These are phyloP conservation scores for Leptopilina boulardi DNA, from an alignment of 1,140 invertebrate genomes.

Conservation along the genomic window DNA sequence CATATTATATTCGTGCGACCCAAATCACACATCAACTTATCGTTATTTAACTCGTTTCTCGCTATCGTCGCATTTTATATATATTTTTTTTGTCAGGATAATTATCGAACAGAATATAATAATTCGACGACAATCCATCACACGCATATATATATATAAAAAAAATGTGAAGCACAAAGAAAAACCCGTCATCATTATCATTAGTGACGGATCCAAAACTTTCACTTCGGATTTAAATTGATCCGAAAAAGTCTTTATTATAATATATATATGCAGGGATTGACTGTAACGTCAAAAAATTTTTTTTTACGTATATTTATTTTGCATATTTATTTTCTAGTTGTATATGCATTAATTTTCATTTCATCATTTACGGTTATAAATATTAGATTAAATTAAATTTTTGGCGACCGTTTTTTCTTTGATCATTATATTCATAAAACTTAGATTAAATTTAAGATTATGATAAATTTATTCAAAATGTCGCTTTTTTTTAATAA, in stretches of 20 bases:
- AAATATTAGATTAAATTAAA: no score
- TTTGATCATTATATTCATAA: no score
- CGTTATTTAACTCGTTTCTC: constrained; percentile 5
- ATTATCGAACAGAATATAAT: neutral
- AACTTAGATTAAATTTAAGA: no score
- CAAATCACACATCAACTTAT: constrained; percentile 6
- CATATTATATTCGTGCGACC: neutral
- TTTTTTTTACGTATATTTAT: neutral
- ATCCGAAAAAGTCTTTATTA: neutral
- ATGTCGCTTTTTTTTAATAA: no score
- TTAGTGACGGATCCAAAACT: constrained; percentile 1
- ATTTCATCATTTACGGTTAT: no score
- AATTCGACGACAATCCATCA: constrained; percentile 6
- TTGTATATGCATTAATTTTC: no score
- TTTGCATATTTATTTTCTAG: neutral
- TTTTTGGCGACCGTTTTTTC: no score
- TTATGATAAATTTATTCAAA: no score
- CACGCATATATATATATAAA: neutral
- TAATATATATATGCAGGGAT: neutral
- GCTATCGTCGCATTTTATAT: neutral
- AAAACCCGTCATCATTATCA: constrained; percentile 4
- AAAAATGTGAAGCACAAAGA: neutral
- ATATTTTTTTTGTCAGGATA: neutral
- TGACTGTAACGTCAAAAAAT: neutral
- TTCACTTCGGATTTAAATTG: neutral